phyloP scores from a whole-genome alignment of 1,140 invertebrate genomes.

The Bombus consobrinus region DNA sequence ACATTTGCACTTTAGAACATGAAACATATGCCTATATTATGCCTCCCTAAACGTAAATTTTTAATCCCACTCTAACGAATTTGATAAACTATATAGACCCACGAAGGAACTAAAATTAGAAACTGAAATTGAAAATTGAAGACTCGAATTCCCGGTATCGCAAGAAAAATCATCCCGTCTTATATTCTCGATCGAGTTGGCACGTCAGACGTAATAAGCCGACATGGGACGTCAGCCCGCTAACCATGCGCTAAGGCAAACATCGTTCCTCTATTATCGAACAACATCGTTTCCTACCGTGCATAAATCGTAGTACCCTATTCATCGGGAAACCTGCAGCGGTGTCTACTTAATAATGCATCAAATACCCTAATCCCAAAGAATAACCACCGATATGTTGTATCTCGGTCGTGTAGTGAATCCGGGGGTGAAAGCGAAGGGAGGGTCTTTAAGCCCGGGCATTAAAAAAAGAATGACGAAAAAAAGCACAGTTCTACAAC shows the following conservation, averaged over 20 bases:
- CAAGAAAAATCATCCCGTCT: background rate
- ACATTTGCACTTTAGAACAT: too few species aligned
- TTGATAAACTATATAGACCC: too few species aligned
- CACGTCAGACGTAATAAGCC: constrained; percentile 10
- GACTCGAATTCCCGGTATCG: too few species aligned
- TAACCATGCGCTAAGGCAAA: constrained; percentile 47
- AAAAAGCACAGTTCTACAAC: constrained; percentile 63
- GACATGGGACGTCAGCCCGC: constrained; percentile 27
- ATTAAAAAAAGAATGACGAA: constrained; percentile 42
- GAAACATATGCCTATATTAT: too few species aligned
- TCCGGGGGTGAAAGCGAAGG: constrained; percentile 3
- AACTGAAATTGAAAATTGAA: too few species aligned
- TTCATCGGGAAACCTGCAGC: constrained; percentile 64
- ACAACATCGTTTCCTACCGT: background rate
- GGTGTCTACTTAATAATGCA: constrained; percentile 77
- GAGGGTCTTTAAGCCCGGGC: constrained; percentile 57
- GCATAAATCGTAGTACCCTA: constrained; percentile 35
- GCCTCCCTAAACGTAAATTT: too few species aligned
- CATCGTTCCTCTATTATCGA: constrained; percentile 13
- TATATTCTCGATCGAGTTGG: constrained; percentile 5
- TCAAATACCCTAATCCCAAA: constrained; percentile 64
- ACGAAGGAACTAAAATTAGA: too few species aligned
- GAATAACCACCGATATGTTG: constrained; percentile 63
- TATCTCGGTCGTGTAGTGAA: constrained; percentile 8
- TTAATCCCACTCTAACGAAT: too few species aligned